Evolutionary conservation across 2,888 invertebrate species (phyloP).

Genomic region (Eupithecia tripunctaria): DNA sequence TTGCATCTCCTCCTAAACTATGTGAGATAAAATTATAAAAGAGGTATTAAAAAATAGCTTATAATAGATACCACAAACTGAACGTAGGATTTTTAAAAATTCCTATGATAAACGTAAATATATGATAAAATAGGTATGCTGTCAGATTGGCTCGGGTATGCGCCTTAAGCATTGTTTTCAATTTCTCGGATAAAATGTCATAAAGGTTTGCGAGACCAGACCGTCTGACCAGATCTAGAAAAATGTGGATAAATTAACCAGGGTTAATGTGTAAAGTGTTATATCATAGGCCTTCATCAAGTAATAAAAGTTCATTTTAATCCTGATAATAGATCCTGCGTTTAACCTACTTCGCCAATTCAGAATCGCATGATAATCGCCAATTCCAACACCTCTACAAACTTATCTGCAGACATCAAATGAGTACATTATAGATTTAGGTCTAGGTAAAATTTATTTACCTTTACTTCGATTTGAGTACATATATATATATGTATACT

Average conservation of each 20-base stretch:
- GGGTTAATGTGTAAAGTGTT: background rate
- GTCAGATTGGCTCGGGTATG: no score
- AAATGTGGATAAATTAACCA: background rate
- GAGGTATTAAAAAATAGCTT: no score
- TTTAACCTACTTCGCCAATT: constrained; percentile 44
- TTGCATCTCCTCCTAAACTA: no score
- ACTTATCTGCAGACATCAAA: constrained; percentile 36
- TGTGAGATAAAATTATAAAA: no score
- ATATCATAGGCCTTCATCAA: background rate
- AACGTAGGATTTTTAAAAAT: no score
- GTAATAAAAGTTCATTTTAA: constrained; percentile 22
- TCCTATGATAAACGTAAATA: no score
- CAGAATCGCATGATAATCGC: constrained; percentile 37
- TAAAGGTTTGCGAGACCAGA: background rate
- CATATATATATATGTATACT: no score
- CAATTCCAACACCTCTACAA: constrained; percentile 36
- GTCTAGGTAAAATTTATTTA: constrained; percentile 13
- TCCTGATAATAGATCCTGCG: constrained; percentile 35
- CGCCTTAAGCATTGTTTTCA: background rate
- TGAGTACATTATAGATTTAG: constrained; percentile 40
- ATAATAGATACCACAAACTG: no score
- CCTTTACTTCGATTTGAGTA: constrained; percentile 1
- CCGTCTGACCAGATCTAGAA: background rate
- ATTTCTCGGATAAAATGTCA: background rate
- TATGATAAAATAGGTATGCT: no score